Percentiles rank a stretch among this genome's conserved stretches.
Evolutionary conservation across 2,797 vertebrate species (phyloP).

Genomic region (Pantherophis alleghaniensis): DNA sequence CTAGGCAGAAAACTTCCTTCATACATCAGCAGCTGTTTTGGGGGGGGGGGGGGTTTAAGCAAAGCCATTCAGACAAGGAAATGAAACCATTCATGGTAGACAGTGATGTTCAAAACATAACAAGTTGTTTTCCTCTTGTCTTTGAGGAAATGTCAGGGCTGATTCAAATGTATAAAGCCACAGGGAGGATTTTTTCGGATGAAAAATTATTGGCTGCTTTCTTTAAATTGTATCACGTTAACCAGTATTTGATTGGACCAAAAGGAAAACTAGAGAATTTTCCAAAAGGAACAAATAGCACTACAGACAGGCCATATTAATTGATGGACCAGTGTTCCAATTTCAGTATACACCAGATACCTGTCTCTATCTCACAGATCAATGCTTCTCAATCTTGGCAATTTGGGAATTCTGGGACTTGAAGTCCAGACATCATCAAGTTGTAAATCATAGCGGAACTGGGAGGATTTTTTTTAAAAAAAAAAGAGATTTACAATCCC

Average conservation of each 20-base stretch:
- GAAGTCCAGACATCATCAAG: background rate
- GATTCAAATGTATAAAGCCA: background rate
- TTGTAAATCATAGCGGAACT: background rate
- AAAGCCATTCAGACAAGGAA: conserved; percentile 17
- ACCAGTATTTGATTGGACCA: background rate
- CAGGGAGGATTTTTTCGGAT: background rate
- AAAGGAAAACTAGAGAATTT: background rate
- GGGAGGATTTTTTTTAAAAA: background rate
- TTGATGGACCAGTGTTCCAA: background rate
- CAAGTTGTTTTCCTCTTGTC: background rate
- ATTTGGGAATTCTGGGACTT: background rate
- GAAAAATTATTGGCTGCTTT: background rate
- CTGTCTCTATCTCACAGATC: background rate
- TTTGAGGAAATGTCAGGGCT: background rate
- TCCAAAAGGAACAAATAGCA: background rate
- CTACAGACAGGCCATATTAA: background rate
- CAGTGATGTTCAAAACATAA: background rate
- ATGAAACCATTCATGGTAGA: background rate
- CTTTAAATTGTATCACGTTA: background rate
- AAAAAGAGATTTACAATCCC: background rate
- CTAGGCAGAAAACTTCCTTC: background rate
- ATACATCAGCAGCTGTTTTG: background rate
- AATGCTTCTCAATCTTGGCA: background rate
- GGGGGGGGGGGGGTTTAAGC: no score
- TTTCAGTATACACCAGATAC: background rate